A percentile compares a stretch with the other conserved stretches of the same genome.
phyloP scores from a whole-genome alignment of 2,888 invertebrate genomes.

The Leucania comma region DNA sequence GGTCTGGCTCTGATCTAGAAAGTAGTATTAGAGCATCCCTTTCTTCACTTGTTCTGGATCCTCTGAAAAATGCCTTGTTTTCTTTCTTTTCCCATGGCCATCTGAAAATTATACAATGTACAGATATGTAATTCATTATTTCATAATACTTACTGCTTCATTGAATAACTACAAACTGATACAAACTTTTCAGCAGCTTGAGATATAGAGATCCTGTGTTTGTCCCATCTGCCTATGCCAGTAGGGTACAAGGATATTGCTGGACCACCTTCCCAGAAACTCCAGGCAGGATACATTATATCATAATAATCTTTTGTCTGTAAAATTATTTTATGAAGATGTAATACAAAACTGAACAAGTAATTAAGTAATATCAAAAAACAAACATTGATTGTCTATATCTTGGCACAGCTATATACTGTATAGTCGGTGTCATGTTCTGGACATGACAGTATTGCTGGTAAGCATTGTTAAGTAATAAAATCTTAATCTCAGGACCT shows the following conservation, averaged over 20 bases:
- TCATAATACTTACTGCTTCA: neutral
- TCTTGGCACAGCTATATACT: neutral
- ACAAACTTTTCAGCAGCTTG: conserved; percentile 90
- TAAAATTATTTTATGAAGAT: conserved; percentile 3
- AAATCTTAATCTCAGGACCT: conserved; percentile 88
- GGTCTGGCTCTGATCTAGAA: conserved; percentile 93
- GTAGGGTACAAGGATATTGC: conserved; percentile 98
- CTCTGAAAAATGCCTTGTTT: conserved; percentile 95
- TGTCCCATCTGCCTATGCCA: conserved; percentile 98
- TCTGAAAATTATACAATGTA: conserved; percentile 65
- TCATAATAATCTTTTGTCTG: conserved; percentile 95
- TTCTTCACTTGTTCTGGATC: conserved; percentile 97
- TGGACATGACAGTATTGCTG: neutral
- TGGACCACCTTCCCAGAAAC: conserved; percentile 99
- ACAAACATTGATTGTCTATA: neutral
- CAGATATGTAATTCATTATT: neutral
- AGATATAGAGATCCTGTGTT: conserved; percentile 93
- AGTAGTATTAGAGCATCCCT: conserved; percentile 96
- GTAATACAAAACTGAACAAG: neutral
- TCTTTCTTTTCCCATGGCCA: conserved; percentile 95
- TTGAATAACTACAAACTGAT: neutral
- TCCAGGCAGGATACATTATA: conserved; percentile 99
- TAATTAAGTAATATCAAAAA: neutral
- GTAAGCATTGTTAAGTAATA: conserved; percentile 16
- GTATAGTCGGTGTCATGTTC: neutral